Conservation (phyloP, 2,113 vertebrate genomes). For the Rhipidura dahli region DNA sequence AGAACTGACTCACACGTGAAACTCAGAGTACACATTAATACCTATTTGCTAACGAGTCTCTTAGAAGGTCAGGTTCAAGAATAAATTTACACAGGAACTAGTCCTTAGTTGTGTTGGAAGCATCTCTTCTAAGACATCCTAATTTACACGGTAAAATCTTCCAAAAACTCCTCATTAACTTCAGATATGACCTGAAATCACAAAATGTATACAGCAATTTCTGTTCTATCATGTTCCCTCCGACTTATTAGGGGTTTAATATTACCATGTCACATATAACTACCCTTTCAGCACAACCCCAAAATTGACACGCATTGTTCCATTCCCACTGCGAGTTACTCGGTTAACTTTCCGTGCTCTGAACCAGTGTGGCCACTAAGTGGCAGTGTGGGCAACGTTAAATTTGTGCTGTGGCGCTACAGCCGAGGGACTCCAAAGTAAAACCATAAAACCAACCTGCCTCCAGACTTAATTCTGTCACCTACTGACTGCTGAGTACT, state of each 20-base stretch:
- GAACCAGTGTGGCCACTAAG: background rate
- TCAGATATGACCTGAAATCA: background rate
- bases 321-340: rapidly evolving
- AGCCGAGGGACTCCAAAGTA: background rate
- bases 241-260: background rate
- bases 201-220: background rate
- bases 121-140: background rate
- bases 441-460: background rate
- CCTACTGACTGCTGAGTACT: background rate
- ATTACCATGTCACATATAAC: background rate
- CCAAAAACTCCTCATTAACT: background rate
- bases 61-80: background rate
- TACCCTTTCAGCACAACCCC: background rate
- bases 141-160: background rate
- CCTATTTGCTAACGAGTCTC: background rate
- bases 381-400: constrained; percentile 21
- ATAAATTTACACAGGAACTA: background rate
- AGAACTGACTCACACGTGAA: background rate
- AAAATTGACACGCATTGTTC: background rate
- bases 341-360: background rate
- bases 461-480: background rate
- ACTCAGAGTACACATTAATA: background rate
- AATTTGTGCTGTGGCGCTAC: background rate
- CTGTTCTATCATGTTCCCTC: background rate
- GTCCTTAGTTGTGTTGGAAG: background rate